Base-by-base conservation (phyloP, 2,888 invertebrate species). In the Tipula unca region DNA sequence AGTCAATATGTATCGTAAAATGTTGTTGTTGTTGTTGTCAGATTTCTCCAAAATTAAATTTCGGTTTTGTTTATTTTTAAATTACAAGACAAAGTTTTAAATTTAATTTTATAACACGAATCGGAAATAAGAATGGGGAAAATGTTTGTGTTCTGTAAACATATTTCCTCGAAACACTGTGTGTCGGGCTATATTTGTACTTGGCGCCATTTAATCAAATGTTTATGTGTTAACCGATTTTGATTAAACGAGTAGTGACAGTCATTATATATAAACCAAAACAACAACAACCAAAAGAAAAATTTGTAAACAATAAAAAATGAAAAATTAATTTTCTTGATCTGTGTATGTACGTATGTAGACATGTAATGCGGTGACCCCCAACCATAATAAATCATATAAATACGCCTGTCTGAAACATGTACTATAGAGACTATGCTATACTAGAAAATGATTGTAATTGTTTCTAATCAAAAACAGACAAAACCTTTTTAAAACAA, bases 381-480 rank as follows among this genome's bases (percentile, higher is more conserved):
- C 69, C 6, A 69, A 69, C 10, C 48, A n/a, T 3, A 32, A 5
- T n/a, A 48, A 5, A 17, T 48, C 48, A 48, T 48, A 32, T 32
- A n/a, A n/a, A 17, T 48, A 48, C 69, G 25, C 25, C 10, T 25
- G 69, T 25, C 69, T 69, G 10, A 25, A 69, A 69, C 20, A 20
- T 25, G 25, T 69, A 17, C n/a, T n/a, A n/a, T n/a, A n/a, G n/a
- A n/a, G n/a, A 69, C 17, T 25, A 6, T 20, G n/a, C 48, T 25
- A 69, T 25, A 25, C 48, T 39, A 39, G 39, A 39, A 48, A 17
- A 48, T 6, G n/a, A n/a, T 25, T 69, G 69, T 69, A 69, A 69
- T 69, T 69, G 69, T 69, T 69, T 69, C 69, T 69, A 69, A 69
- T 69, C 69, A 69, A 69, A 69, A 69, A 69, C 69, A 69, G 69